phyloP scores from a whole-genome alignment of 2,113 vertebrate species.

The Arizona elegans region DNA sequence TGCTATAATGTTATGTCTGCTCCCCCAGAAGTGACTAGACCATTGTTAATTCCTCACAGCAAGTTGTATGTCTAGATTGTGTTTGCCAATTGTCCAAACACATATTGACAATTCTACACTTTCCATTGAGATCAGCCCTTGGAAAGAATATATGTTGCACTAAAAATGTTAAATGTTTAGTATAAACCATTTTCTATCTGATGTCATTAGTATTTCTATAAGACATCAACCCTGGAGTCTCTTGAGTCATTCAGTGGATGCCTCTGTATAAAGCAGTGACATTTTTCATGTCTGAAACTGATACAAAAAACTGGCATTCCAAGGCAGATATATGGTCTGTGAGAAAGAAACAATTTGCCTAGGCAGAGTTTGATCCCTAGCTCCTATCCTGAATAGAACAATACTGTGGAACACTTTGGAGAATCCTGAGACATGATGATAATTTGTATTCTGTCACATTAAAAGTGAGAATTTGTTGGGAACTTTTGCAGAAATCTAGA shows the following conservation, averaged over 20 bases:
- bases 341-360: neutral
- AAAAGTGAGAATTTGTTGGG: neutral
- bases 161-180: conserved; percentile 47
- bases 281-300: neutral
- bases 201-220: neutral
- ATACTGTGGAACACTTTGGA: neutral
- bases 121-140: conserved; percentile 34
- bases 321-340: too few relatives aligned
- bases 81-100: neutral
- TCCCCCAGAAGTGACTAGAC: neutral
- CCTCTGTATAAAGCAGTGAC: neutral
- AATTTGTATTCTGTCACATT: neutral
- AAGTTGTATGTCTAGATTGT: neutral
- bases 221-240: neutral
- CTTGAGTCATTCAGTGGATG: neutral
- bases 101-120: neutral
- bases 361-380: neutral
- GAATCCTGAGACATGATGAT: neutral
- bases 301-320: neutral
- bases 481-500: neutral
- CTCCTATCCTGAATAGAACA: neutral
- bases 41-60: neutral
- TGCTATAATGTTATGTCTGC: neutral
- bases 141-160: conserved; percentile 18
- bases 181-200: conserved; percentile 10